Percentiles rank a stretch among this genome's conserved stretches.
These are phyloP conservation scores for Florisuga fusca DNA, from an alignment of 2,797 vertebrate genomes.

Conservation along the genomic window DNA sequence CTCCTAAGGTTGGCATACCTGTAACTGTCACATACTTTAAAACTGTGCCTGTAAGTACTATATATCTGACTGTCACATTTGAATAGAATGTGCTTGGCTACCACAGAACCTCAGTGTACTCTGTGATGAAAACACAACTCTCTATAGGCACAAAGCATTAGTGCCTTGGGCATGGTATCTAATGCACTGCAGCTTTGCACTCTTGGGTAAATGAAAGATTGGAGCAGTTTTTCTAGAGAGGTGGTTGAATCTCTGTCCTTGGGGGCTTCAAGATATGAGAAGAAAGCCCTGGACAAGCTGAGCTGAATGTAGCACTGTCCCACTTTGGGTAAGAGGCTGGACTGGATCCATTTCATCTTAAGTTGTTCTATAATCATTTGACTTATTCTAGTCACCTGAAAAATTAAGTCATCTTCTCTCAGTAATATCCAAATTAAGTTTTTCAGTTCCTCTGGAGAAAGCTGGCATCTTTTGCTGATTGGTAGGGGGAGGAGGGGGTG, in stretches of 20 bases:
- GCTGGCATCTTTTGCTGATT: not conserved
- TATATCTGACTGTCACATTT: not conserved
- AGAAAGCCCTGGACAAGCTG: not conserved
- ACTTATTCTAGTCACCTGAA: not conserved
- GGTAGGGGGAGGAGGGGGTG: not conserved
- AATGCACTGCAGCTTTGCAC: not conserved
- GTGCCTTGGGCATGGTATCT: not conserved
- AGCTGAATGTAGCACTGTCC: not conserved
- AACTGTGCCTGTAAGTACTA: not conserved
- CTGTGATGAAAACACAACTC: not conserved
- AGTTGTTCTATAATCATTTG: not conserved
- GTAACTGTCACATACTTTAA: not conserved
- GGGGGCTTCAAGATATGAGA: not conserved
- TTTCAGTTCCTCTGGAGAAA: not conserved
- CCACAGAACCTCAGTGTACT: not conserved
- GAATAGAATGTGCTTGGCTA: not conserved
- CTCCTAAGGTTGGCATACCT: not conserved
- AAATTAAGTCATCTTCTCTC: not conserved
- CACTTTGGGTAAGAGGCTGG: accelerated
- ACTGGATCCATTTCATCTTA: not conserved
- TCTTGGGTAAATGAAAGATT: not conserved
- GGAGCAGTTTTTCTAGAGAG: not conserved
- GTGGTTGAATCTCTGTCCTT: not conserved
- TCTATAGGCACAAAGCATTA: not conserved
- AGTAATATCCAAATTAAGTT: not conserved